A percentile compares a stretch with the other conserved stretches of the same genome.
These are phyloP conservation scores for Megaleporinus macrocephalus DNA, from an alignment of 2,113 vertebrate species.

Conservation along the genomic window DNA sequence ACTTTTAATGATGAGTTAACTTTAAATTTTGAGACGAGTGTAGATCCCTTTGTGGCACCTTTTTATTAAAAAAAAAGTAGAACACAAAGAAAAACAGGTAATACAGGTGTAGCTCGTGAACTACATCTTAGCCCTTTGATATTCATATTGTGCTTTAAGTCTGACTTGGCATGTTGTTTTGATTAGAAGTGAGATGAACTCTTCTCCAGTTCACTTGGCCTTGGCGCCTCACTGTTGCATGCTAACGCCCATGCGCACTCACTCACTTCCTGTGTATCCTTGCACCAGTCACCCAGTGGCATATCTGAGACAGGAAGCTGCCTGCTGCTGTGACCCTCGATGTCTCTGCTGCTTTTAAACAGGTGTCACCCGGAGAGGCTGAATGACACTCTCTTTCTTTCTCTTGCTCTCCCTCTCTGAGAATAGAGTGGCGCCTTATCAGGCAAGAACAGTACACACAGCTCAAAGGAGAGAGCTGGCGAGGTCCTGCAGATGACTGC, in stretches of 20 bases:
- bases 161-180: background rate
- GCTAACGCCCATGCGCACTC: background rate
- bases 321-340: constrained; percentile 4
- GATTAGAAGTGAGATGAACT: background rate
- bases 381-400: background rate
- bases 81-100: background rate
- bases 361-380: constrained; percentile 15
- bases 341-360: constrained; percentile 9
- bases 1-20: no score
- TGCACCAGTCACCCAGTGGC: background rate
- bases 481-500: background rate
- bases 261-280: background rate
- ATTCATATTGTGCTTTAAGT: constrained; percentile 56
- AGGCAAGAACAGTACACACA: constrained; percentile 5
- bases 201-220: background rate
- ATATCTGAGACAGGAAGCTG: constrained; percentile 40
- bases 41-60: background rate
- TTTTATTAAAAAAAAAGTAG: background rate
- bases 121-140: constrained; percentile 77
- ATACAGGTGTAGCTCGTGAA: constrained; percentile 48
- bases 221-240: background rate
- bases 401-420: background rate
- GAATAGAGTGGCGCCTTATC: constrained; percentile 19
- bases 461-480: background rate
- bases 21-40: no score